These are phyloP conservation scores for Vollenhovia emeryi DNA, from an alignment of 1,140 invertebrate species.

Conservation along the genomic window DNA sequence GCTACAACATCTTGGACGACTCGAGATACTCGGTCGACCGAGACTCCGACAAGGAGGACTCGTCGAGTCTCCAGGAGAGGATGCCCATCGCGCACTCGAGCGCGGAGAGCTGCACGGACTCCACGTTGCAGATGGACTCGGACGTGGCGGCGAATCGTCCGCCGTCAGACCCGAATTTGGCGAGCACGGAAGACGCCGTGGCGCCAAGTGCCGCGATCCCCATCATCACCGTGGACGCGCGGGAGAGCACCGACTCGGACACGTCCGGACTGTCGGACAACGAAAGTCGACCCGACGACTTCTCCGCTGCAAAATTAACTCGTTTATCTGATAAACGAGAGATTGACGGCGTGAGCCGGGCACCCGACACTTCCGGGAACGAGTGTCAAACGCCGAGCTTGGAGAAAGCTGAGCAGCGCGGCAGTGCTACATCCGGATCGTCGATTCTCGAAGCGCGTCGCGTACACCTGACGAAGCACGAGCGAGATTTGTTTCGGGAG, in stretches of 20 bases:
- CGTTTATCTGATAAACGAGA: neutral
- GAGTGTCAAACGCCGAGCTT: neutral
- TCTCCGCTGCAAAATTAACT: neutral
- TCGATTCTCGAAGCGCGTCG: neutral
- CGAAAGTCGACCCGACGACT: neutral
- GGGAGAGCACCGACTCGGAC: slow-evolving; percentile 3
- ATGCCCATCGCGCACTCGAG: slow-evolving; percentile 15
- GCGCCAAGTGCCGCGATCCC: neutral
- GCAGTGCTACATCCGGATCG: neutral
- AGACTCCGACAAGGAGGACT: neutral
- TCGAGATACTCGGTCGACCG: slow-evolving; percentile 67
- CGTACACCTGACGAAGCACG: neutral
- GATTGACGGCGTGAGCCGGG: neutral
- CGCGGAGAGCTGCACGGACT: slow-evolving; percentile 26
- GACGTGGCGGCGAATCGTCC: neutral
- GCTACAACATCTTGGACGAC: slow-evolving; percentile 80
- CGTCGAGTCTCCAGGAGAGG: neutral
- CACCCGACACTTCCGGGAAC: neutral
- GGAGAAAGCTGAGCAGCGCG: neutral
- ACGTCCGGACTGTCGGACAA: neutral
- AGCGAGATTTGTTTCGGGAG: slow-evolving; percentile 11
- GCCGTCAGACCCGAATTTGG: neutral
- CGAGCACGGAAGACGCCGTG: neutral
- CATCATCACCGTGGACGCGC: slow-evolving; percentile 28
- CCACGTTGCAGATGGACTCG: slow-evolving; percentile 14